Evolutionary conservation across 2,113 vertebrate species (phyloP), one percentile per base, ranked within the genome.

Genomic region (Glaucidium brasilianum): DNA sequence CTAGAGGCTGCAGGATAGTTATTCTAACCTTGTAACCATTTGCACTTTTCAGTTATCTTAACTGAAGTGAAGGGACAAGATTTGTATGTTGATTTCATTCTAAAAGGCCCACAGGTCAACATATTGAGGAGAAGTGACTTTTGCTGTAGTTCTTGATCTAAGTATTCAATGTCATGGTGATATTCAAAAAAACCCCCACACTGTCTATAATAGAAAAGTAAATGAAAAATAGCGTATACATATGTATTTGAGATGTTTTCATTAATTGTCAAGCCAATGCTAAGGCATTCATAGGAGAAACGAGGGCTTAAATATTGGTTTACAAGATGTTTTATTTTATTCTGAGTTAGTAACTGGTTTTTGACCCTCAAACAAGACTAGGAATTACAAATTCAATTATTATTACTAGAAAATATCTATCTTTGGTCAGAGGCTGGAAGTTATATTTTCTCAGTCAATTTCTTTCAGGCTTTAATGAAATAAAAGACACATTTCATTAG

Each of bases 1-100:
- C 66, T 59, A 62, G 29, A 14, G 67, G n/a, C 30, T 26, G 34
- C 30, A 53, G 91, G 43, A 86, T 92, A 96, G 64, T 90, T 93
- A 89, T 94, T 96, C 84, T 76, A 75, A 56, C 49, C 53, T 41
- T 87, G 58, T 82, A 85, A 73, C 19, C 23, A 9, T 91, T 96
- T 94, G 63, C 39, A 94, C 63, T 94, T 96, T 87, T 92, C 83
- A 92, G 29, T 95, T 97, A 92, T 91, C 90, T 95, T 39, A 29
- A 88, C 73, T 85, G 73, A 58, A 92, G 32, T 21, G 67, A 68
- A 49, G 64, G 17, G 79, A 60, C 19, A 80, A 64, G 90, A 95
- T 97, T 96, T 90, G 53, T 87, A 88, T 50, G 34, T 26, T 67
- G 35, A 71, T 90, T 90, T 79, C 62, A 41, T 88, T 96, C 52